Evolutionary conservation across 2,113 vertebrate genomes (phyloP).

Genomic region (Albula goreensis): DNA sequence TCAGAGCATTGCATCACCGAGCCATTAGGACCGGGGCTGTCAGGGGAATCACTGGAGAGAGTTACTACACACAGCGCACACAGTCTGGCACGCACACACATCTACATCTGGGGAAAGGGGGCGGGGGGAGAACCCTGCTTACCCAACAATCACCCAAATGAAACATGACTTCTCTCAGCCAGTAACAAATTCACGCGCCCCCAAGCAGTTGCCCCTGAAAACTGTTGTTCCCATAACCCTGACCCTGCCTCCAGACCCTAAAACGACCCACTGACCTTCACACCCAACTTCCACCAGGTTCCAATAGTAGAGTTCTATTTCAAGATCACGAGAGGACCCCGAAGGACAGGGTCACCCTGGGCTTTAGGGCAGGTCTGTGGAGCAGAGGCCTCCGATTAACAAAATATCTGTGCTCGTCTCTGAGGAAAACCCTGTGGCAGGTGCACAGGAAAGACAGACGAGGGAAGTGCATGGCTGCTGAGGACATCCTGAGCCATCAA

Average conservation of each 20-base stretch:
- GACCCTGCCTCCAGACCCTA: neutral
- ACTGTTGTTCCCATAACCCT: neutral
- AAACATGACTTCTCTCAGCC: neutral
- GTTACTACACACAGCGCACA: neutral
- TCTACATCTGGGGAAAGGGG: neutral
- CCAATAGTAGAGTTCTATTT: neutral
- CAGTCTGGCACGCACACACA: neutral
- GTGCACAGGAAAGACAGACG: neutral
- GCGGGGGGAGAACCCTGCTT: too few relatives aligned
- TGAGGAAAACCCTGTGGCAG: neutral
- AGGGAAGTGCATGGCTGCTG: neutral
- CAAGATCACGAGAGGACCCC: too few relatives aligned
- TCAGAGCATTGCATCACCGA: conserved; percentile 12
- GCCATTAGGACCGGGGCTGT: neutral
- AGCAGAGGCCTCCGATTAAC: neutral
- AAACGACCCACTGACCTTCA: neutral
- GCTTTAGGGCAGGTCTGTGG: neutral
- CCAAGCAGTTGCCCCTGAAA: neutral
- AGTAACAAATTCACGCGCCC: neutral
- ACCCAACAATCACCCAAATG: neutral
- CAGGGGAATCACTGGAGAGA: neutral
- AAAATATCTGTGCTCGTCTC: neutral
- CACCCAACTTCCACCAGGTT: too few relatives aligned
- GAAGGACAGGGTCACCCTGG: neutral
- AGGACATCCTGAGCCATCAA: conserved; percentile 1